Conservation (phyloP, 1,140 invertebrate genomes). For the Philotrypesis tridentata region DNA sequence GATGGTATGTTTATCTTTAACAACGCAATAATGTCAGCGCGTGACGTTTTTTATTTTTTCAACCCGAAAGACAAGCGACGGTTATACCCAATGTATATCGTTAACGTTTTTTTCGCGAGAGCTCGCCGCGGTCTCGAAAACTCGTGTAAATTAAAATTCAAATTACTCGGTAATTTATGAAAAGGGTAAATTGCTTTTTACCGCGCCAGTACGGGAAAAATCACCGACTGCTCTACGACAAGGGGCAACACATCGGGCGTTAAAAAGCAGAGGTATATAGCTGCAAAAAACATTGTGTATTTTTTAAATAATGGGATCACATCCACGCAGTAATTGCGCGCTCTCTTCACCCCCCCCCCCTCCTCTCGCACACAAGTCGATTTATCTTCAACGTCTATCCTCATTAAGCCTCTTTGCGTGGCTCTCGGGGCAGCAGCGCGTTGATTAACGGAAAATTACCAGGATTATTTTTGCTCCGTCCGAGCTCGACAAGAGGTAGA, state of each 20-base stretch:
- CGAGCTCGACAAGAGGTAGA: neutral
- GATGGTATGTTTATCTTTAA: too few species aligned
- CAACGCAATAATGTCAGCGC: too few species aligned
- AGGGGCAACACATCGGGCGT: neutral
- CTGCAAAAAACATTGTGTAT: neutral
- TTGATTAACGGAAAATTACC: constrained; percentile 50
- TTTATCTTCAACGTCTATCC: constrained; percentile 44
- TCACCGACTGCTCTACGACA: neutral
- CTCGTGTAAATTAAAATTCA: constrained; percentile 27
- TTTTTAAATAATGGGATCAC: constrained; percentile 30
- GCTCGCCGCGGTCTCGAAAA: neutral
- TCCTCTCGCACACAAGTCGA: constrained; percentile 19
- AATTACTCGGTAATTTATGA: constrained; percentile 35
- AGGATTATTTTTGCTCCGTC: constrained; percentile 39
- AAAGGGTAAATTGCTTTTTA: constrained; percentile 9
- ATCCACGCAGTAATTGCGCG: constrained; percentile 16
- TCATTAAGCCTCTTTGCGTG: constrained; percentile 36
- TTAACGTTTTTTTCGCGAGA: too few species aligned
- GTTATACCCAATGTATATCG: too few species aligned
- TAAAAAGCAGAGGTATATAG: neutral
- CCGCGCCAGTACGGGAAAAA: neutral
- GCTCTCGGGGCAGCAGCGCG: neutral
- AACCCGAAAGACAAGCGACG: too few species aligned
- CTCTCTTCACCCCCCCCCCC: too few species aligned
- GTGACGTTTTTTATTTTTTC: too few species aligned